Percentiles rank a stretch among this genome's conserved stretches.
Conservation (phyloP, 1,140 invertebrate species). For the Brachionus plicatilis region DNA sequence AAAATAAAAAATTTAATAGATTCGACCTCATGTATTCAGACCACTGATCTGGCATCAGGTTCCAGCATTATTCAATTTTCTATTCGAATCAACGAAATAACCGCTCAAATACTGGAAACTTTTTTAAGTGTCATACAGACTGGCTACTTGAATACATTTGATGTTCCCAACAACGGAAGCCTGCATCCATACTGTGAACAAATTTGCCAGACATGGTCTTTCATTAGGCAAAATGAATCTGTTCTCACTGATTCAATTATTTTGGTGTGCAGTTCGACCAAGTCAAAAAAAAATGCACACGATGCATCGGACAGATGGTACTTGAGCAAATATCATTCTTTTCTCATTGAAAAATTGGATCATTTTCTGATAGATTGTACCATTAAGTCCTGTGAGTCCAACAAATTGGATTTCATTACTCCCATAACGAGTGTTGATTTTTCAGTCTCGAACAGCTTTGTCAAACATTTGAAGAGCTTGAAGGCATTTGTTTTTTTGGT, state of each 20-base stretch:
- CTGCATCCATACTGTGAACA: background rate
- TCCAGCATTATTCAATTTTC: slow-evolving; percentile 21
- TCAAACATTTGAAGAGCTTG: background rate
- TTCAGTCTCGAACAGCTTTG: background rate
- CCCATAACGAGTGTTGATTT: background rate
- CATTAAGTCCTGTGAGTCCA: background rate
- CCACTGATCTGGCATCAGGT: background rate
- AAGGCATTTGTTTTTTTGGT: slow-evolving; percentile 17
- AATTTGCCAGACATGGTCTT: slow-evolving; percentile 19
- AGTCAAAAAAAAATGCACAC: background rate
- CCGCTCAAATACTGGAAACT: background rate
- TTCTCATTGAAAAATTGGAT: slow-evolving; percentile 21
- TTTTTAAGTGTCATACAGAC: background rate
- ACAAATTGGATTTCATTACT: background rate
- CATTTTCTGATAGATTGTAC: slow-evolving; percentile 11
- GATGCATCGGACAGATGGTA: slow-evolving; percentile 4
- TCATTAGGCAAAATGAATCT: background rate
- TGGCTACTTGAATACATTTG: background rate
- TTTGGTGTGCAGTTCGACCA: background rate
- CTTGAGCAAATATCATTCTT: background rate
- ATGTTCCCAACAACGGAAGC: background rate
- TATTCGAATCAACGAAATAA: background rate
- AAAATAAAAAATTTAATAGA: slow-evolving; percentile 17
- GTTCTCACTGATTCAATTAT: background rate
- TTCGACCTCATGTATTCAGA: background rate